Percentiles rank a stretch among this genome's conserved stretches.
phyloP scores from a whole-genome alignment of 2,113 vertebrate genomes.

The Salvelinus sp. region DNA sequence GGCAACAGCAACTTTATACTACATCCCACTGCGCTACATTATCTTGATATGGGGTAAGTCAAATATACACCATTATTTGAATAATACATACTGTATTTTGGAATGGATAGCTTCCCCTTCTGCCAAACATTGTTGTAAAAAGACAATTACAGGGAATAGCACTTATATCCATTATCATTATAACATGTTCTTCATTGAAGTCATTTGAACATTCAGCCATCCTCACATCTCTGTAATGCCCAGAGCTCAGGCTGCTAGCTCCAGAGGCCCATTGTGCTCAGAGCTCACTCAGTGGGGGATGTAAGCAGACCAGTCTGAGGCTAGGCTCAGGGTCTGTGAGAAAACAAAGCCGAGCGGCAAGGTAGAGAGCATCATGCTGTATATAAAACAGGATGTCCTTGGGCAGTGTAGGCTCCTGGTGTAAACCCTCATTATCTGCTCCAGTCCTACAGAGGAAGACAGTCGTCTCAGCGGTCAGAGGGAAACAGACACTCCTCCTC shows the following conservation, averaged over 20 bases:
- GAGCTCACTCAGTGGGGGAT: constrained; percentile 50
- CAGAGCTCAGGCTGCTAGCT: constrained; percentile 60
- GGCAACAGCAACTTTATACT: constrained; percentile 79
- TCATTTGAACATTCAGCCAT: constrained; percentile 45
- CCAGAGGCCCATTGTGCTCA: constrained; percentile 45
- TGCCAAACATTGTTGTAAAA: neutral
- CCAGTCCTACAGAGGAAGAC: constrained; percentile 64
- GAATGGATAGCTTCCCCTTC: neutral
- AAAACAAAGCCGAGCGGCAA: constrained; percentile 63
- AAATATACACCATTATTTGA: neutral
- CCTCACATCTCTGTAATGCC: constrained; percentile 61
- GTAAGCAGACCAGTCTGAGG: constrained; percentile 55
- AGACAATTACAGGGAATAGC: constrained; percentile 2
- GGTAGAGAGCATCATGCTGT: constrained; percentile 56
- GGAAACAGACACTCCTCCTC: constrained; percentile 68
- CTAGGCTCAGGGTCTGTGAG: constrained; percentile 64
- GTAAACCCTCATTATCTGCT: constrained; percentile 72
- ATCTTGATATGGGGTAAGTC: constrained; percentile 94
- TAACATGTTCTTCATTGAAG: constrained; percentile 42
- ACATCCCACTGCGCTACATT: constrained; percentile 88
- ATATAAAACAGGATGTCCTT: constrained; percentile 75
- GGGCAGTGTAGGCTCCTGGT: constrained; percentile 72
- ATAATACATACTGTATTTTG: constrained; percentile 29
- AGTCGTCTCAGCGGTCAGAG: constrained; percentile 68
- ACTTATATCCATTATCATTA: neutral